phyloP scores from a whole-genome alignment of 2,113 vertebrate species.

The Aphyosemion australe region DNA sequence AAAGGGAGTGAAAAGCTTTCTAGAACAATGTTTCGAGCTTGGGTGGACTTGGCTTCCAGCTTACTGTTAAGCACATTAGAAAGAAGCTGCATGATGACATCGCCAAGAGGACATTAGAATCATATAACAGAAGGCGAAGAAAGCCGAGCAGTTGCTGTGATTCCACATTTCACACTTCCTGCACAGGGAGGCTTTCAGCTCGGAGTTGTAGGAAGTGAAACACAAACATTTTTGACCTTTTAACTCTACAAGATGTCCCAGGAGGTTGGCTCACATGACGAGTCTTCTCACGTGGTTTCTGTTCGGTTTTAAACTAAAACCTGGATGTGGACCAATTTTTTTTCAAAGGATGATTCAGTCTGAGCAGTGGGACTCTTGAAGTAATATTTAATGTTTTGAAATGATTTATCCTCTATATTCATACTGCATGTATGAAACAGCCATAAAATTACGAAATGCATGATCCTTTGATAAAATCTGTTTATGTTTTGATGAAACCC shows the following conservation, averaged over 20 bases:
- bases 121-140: constrained; percentile 4
- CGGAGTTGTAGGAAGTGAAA: constrained; percentile 45
- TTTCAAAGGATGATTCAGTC: too few species aligned
- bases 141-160: constrained; percentile 30
- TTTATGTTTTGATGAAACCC: too few species aligned
- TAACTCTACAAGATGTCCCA: constrained; percentile 33
- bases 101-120: constrained; percentile 22
- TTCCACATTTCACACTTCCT: constrained; percentile 31
- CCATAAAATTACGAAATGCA: too few species aligned
- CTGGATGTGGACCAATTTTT: too few species aligned
- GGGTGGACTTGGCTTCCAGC: constrained; percentile 3
- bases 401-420: too few species aligned
- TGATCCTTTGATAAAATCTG: too few species aligned
- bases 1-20: not conserved
- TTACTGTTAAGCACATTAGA: constrained; percentile 13
- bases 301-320: not conserved
- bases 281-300: not conserved
- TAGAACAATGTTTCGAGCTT: constrained; percentile 10
- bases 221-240: constrained; percentile 56
- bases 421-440: too few species aligned
- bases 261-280: constrained; percentile 16
- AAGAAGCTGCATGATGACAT: constrained; percentile 23
- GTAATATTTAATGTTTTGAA: too few species aligned
- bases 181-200: constrained; percentile 20
- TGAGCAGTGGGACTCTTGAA: too few species aligned